Evolutionary conservation across 2,797 vertebrate species (phyloP).

Genomic region (Helicolenus hilgendorfi): DNA sequence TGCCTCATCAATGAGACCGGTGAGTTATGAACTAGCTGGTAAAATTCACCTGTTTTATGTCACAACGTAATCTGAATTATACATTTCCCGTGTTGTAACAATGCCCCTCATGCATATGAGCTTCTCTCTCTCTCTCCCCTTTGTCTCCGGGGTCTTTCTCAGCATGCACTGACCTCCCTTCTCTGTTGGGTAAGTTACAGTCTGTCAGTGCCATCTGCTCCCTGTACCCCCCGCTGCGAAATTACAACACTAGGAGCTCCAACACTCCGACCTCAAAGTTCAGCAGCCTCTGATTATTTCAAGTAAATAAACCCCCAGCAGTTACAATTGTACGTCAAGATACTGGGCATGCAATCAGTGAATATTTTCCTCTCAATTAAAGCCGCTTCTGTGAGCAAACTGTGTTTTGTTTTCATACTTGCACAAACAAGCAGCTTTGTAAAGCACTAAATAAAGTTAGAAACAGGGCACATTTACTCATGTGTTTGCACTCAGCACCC

Average conservation of each 20-base stretch:
- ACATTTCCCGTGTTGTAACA: slow-evolving; percentile 28
- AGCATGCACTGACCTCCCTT: slow-evolving; percentile 69
- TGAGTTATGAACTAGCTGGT: neutral
- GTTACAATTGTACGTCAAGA: slow-evolving; percentile 24
- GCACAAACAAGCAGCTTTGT: neutral
- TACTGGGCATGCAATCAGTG: neutral
- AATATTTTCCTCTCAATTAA: neutral
- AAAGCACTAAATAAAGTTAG: slow-evolving; percentile 19
- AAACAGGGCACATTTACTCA: slow-evolving; percentile 12
- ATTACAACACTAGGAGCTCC: slow-evolving; percentile 75
- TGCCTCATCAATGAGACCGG: neutral
- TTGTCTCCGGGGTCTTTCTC: slow-evolving; percentile 74
- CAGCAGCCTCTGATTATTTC: slow-evolving; percentile 73
- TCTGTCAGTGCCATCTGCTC: slow-evolving; percentile 92
- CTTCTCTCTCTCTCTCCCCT: slow-evolving; percentile 50
- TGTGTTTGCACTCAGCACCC: slow-evolving; percentile 11
- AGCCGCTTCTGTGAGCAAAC: neutral
- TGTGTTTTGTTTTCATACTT: neutral
- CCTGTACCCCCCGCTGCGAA: slow-evolving; percentile 79
- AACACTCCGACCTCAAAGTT: slow-evolving; percentile 67
- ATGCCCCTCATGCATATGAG: slow-evolving; percentile 33
- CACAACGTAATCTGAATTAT: slow-evolving; percentile 49
- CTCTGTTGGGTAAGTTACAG: slow-evolving; percentile 86
- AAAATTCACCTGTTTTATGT: neutral
- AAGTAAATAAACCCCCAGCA: slow-evolving; percentile 55